A percentile compares a stretch with the other conserved stretches of the same genome.
phyloP scores from a whole-genome alignment of 2,888 invertebrate species.

The Ormyrus labotus region DNA sequence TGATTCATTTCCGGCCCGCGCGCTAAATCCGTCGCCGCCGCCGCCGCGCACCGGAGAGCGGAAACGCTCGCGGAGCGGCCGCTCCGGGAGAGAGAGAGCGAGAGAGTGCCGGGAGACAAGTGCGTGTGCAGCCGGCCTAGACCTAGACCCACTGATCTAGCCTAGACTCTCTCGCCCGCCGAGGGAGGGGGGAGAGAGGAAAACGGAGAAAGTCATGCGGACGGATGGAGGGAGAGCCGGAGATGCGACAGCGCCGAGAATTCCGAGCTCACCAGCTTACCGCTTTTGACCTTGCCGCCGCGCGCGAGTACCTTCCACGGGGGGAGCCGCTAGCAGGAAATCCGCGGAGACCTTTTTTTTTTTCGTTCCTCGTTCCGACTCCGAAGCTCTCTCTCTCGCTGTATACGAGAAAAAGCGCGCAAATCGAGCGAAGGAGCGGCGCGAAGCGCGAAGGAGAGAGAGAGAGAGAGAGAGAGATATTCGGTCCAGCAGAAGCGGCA shows the following conservation, averaged over 20 bases:
- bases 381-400: not conserved
- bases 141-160: slow-evolving; percentile 74
- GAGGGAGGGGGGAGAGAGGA: slow-evolving; percentile 31
- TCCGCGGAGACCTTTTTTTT: not conserved
- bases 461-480: slow-evolving; percentile 16
- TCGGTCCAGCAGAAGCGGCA: slow-evolving; percentile 24
- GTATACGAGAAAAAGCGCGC: not conserved
- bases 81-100: slow-evolving; percentile 3
- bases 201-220: slow-evolving; percentile 65
- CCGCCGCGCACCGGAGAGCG: not conserved
- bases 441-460: slow-evolving; percentile 4
- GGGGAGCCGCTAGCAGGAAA: no score
- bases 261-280: slow-evolving; percentile 4
- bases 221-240: slow-evolving; percentile 21
- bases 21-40: not conserved
- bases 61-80: not conserved
- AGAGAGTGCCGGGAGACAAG: not conserved
- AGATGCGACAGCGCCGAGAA: slow-evolving; percentile 16
- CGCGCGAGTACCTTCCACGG: no score
- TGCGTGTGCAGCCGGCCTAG: slow-evolving; percentile 62
- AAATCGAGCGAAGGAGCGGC: not conserved
- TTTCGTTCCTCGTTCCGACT: not conserved
- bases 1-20: slow-evolving; percentile 72
- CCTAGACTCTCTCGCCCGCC: slow-evolving; percentile 65
- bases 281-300: slow-evolving; percentile 31